Evolutionary conservation across 1,140 invertebrate genomes (phyloP), one percentile per base, ranked within the genome.

Genomic region (Phymorhynchus buccinoides): DNA sequence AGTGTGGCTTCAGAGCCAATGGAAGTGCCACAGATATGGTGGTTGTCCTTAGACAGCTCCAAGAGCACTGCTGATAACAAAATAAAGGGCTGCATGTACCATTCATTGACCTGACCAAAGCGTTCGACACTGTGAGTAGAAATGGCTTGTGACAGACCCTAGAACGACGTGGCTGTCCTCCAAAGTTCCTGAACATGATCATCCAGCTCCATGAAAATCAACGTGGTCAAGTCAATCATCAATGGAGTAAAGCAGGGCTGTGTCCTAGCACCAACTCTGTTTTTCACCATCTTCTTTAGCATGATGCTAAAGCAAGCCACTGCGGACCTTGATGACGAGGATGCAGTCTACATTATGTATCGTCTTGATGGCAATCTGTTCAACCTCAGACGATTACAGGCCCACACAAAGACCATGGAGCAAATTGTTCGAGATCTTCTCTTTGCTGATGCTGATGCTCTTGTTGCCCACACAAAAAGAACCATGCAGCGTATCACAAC

Each of bases 381-480:
- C 48, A 52, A 52, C 48, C 48, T 52, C 48, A 52, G 48, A 52
- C 48, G 48, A 52, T 18, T 52, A 52, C 48, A 52, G 2, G 48
- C 48, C 22, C 48, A 52, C 48, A 52, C 22, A 2, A 52, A 52
- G 48, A 52, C 22, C 48, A 9, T 52, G 48, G 48, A 52, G 48
- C 0, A 52, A 1, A 9, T 18, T 52, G 22, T 52, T 9, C 48
- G 48, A 52, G 48, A 52, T 18, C 48, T 52, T 80, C 78, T 80
- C 35, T 80, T 42, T 41, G 7, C n/a, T 16, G 79, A 18, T 14
- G 79, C 12, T 18, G 2, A n/a, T n/a, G n/a, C 48, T 18, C 48
- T 42, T 37, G 32, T 80, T 32, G 80, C 42, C 80, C 80, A 82
- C 44, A 82, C 80, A 82, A 48, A 82, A 18, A 16, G 0, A 56